phyloP scores from a whole-genome alignment of 2,797 vertebrate species.

The Agapornis canus region DNA sequence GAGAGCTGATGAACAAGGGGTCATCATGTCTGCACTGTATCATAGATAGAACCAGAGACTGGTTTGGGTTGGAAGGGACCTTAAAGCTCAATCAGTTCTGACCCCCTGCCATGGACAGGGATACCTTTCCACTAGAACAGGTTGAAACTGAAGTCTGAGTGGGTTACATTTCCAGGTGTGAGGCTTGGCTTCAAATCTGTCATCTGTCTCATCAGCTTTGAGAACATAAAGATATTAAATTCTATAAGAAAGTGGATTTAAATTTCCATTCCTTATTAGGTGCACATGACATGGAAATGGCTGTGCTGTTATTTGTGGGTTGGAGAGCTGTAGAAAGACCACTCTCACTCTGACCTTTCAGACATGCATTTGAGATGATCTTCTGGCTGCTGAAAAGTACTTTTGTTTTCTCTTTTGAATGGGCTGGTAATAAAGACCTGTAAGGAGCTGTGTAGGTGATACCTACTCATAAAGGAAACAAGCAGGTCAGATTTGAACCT shows the following conservation, averaged over 20 bases:
- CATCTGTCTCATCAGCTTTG: not conserved
- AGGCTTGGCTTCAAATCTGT: not conserved
- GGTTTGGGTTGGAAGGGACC: not conserved
- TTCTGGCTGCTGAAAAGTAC: slow-evolving; percentile 11
- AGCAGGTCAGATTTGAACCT: slow-evolving; percentile 14
- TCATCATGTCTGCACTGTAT: not conserved
- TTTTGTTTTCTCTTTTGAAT: not conserved
- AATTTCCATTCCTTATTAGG: slow-evolving; percentile 18
- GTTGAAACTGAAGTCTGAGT: not conserved
- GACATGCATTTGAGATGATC: slow-evolving; percentile 17
- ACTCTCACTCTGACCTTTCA: slow-evolving; percentile 30
- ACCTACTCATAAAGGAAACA: not conserved
- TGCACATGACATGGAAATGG: not conserved
- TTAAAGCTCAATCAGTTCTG: not conserved
- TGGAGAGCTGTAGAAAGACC: slow-evolving; percentile 32
- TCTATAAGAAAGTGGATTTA: not conserved
- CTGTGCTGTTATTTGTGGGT: not conserved
- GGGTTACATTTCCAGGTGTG: not conserved
- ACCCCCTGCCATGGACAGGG: not conserved
- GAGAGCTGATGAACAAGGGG: not conserved
- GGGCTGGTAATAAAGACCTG: not conserved
- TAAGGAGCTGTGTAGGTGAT: not conserved
- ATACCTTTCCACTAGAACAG: not conserved
- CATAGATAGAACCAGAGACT: not conserved
- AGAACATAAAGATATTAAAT: not conserved